Evolutionary conservation across 2,888 invertebrate species (phyloP).

Genomic region (Sacculina carcini): DNA sequence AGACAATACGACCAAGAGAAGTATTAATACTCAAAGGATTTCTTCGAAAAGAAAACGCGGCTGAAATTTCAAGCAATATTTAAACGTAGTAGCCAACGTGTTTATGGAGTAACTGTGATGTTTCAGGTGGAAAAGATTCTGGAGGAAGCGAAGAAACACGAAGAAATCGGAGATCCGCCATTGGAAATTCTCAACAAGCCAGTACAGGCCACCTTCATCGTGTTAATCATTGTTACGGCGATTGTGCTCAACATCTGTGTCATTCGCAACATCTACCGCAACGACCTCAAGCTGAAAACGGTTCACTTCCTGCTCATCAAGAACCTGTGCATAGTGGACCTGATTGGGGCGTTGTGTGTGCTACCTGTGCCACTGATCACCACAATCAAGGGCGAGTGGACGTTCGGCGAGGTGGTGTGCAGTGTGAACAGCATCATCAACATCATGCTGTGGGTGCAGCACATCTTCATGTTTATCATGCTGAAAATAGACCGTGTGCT

Average conservation of each 20-base stretch:
- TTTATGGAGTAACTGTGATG: no score
- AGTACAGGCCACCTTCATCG: slow-evolving; percentile 2
- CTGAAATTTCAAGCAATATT: no score
- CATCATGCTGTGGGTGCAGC: slow-evolving; percentile 17
- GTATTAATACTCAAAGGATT: no score
- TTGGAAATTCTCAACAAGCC: slow-evolving; percentile 6
- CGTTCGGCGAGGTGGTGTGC: slow-evolving; percentile 14
- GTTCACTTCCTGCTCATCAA: slow-evolving; percentile 17
- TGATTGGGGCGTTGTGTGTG: slow-evolving; percentile 15
- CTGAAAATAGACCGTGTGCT: slow-evolving; percentile 15
- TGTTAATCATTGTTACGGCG: slow-evolving; percentile 14
- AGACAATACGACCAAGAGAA: no score
- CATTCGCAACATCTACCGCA: slow-evolving; percentile 16
- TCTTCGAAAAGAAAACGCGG: no score
- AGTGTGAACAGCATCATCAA: slow-evolving; percentile 15
- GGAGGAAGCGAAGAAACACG: not conserved
- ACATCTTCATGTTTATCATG: slow-evolving; percentile 15
- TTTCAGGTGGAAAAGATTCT: slow-evolving; percentile 1
- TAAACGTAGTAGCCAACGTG: no score
- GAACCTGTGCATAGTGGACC: slow-evolving; percentile 17
- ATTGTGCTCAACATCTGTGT: slow-evolving; percentile 15
- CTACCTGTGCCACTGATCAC: slow-evolving; percentile 16
- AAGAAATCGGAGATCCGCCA: not conserved
- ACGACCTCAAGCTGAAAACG: slow-evolving; percentile 16
- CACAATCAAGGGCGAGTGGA: slow-evolving; percentile 15